Base-by-base conservation (phyloP, 2,113 vertebrate species). In the Galeopterus variegatus region DNA sequence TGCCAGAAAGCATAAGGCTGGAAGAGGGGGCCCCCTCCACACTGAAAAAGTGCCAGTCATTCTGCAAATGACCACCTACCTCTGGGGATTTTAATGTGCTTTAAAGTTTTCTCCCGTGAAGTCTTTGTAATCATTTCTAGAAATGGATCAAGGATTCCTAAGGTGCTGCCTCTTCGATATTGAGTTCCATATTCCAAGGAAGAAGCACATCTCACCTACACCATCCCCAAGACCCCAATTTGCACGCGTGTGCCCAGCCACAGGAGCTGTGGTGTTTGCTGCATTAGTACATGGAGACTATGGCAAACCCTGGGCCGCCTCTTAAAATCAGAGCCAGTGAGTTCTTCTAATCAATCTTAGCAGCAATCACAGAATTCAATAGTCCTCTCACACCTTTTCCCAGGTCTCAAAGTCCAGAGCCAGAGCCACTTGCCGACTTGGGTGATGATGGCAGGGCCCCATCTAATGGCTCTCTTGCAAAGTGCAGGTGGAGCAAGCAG, bases 401-500 rank as follows among this genome's bases (percentile, higher is more conserved):
- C 24, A 15, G 41, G 67, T 73, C 86, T 95, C 67, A 52, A 88
- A 93, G 33, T 73, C 87, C 87, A 73, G 50, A 87, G 52, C 60
- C 65, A 54, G 48, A 54, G 41, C 58, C 50, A 14, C 65, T 83
- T 69, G 41, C 92, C 52, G 28, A 67, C 54, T n/a, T 72, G 77
- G 89, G 65, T 9, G 23, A 81, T 75, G 18, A 95, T 31, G 81
- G 33, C 86, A 88, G 84, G 94, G 62, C 64, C 77, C 72, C 48
- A 88, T 86, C 93, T 90, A 85, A 82, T 81, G 97, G 92, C 28
- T 50, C 75, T 94, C 95, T 56, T 93, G 69, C 93, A 81, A 96
- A 97, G 88, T 84, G 65, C 77, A 96, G 36, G 56, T 75, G 65
- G 56, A 88, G 33, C 67, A 62, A 48, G 6, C n/a, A 23, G 52